phyloP scores from a whole-genome alignment of 2,888 invertebrate genomes.

The Acrobasis suavella region DNA sequence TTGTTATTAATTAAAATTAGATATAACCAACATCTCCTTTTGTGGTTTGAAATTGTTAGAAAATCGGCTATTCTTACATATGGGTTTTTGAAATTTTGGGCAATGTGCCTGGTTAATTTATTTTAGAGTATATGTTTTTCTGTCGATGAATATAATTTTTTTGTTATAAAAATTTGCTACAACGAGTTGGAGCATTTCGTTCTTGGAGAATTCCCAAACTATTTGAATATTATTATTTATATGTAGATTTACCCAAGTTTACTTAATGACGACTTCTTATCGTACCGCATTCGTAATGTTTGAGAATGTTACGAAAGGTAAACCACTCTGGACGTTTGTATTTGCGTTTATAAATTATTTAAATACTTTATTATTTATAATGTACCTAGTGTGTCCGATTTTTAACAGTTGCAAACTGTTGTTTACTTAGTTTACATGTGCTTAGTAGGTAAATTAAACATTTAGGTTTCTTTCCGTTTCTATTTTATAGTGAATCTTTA shows the following conservation, averaged over 20 bases:
- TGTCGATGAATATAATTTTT: too few relatives aligned
- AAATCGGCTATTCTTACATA: background rate
- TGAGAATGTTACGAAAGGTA: background rate
- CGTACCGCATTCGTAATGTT: background rate
- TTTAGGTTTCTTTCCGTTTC: too few relatives aligned
- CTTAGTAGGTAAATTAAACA: background rate
- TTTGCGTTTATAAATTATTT: slow-evolving; percentile 1
- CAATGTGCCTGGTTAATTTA: too few relatives aligned
- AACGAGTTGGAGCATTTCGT: background rate
- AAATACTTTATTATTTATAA: too few relatives aligned
- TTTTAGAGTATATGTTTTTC: too few relatives aligned
- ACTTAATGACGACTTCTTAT: background rate
- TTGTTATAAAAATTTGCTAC: background rate
- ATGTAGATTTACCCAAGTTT: background rate
- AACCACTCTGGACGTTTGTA: background rate
- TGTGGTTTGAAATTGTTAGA: background rate
- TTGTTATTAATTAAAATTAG: background rate
- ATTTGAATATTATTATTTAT: background rate
- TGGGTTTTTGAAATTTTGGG: too few relatives aligned
- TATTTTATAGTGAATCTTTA: too few relatives aligned
- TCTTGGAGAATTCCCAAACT: background rate
- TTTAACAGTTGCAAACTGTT: slow-evolving; percentile 7
- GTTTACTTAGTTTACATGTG: background rate
- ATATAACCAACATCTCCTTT: background rate
- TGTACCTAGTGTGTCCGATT: background rate